phyloP scores from a whole-genome alignment of 2,113 vertebrate species.

The Gracilinanus agilis region DNA sequence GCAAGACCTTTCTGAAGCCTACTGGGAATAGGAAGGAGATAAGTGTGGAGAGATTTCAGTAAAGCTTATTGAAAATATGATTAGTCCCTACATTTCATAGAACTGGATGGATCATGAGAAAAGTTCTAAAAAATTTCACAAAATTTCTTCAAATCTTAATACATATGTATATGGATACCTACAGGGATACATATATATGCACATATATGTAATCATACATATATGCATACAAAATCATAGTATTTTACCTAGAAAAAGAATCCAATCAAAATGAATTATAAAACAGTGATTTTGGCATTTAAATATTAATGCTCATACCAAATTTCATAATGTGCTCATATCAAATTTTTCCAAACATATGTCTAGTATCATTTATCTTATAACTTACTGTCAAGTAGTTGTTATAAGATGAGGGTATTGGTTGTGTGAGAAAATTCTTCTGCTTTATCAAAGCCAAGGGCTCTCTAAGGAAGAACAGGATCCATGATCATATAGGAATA shows the following conservation, averaged over 20 bases:
- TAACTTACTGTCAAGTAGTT: not conserved
- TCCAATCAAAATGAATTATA: not conserved
- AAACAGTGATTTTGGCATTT: not conserved
- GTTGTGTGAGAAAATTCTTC: not conserved
- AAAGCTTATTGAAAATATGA: not conserved
- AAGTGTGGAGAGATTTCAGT: not conserved
- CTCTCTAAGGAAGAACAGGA: not conserved
- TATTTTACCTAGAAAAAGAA: not conserved
- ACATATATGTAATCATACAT: not conserved
- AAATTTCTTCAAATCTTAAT: not conserved
- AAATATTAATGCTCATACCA: conserved; percentile 26
- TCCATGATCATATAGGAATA: not conserved
- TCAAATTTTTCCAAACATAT: not conserved
- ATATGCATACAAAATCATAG: not conserved
- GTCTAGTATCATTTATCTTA: not conserved
- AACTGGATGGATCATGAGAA: not conserved
- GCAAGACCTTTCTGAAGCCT: not conserved
- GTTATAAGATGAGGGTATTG: not conserved
- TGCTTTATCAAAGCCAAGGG: not conserved
- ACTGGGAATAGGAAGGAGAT: not conserved
- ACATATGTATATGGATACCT: no score
- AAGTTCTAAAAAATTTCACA: not conserved
- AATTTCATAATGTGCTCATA: not conserved
- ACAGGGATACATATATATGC: not conserved
- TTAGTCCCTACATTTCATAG: not conserved